phyloP scores from a whole-genome alignment of 2,888 invertebrate species.

The Coelopa pilipes region DNA sequence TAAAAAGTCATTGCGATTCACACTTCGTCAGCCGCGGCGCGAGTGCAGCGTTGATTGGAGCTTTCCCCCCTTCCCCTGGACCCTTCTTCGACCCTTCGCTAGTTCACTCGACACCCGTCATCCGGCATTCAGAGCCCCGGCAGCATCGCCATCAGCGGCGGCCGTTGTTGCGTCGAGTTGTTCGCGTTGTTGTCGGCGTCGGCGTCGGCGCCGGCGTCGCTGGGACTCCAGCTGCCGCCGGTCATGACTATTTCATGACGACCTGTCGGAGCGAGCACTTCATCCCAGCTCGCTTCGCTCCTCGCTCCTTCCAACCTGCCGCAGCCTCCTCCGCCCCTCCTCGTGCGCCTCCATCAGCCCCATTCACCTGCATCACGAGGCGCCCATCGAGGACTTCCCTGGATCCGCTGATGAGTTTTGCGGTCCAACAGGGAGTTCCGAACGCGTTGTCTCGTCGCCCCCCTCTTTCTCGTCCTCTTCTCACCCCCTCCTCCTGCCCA shows the following conservation, averaged over 20 bases:
- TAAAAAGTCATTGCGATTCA: constrained; percentile 39
- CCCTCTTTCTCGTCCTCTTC: too few relatives aligned
- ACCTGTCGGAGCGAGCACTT: constrained; percentile 23
- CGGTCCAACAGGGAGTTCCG: neutral
- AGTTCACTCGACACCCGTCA: neutral
- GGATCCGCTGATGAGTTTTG: constrained; percentile 15
- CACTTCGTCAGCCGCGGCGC: neutral
- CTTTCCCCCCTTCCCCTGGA: too few relatives aligned
- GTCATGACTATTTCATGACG: constrained; percentile 23
- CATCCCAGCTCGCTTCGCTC: neutral
- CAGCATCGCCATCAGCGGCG: neutral
- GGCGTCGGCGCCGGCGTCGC: neutral
- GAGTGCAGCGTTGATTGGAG: too few relatives aligned
- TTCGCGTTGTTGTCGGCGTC: neutral
- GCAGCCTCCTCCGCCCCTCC: too few relatives aligned
- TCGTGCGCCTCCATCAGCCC: neutral
- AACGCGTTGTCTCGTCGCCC: too few relatives aligned
- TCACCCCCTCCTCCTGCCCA: too few relatives aligned
- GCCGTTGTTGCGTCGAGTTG: neutral
- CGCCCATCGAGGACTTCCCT: neutral
- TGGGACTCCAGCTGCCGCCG: constrained; percentile 9
- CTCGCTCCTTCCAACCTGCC: too few relatives aligned
- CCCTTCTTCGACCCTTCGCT: neutral
- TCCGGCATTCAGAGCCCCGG: neutral
- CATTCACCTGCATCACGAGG: neutral